Percentiles rank a stretch among this genome's conserved stretches.
These are phyloP conservation scores for Troilus luridus DNA, from an alignment of 2,888 invertebrate genomes.

Conservation along the genomic window DNA sequence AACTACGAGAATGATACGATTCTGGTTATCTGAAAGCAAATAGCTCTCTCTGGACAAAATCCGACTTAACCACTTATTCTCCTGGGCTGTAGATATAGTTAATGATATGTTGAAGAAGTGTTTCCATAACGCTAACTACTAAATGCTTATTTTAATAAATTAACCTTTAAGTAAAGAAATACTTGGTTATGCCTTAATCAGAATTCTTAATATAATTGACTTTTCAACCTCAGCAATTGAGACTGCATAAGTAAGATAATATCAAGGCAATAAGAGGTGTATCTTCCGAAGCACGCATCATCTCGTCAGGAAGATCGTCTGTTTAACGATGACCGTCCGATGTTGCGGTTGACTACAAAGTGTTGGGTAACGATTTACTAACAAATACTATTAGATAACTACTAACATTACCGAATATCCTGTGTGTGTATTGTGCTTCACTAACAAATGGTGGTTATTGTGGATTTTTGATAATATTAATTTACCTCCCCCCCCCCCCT, in stretches of 20 bases:
- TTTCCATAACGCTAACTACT: no score
- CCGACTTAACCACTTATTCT: no score
- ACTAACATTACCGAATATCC: background rate
- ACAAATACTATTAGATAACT: constrained; percentile 2
- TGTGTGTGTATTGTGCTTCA: background rate
- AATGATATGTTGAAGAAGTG: no score
- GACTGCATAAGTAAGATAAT: background rate
- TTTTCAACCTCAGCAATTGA: background rate
- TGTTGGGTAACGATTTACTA: background rate
- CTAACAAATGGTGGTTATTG: background rate
- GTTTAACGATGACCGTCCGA: background rate
- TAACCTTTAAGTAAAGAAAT: no score
- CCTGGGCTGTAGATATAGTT: no score
- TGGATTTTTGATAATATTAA: background rate
- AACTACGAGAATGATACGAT: no score
- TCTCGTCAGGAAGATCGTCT: background rate
- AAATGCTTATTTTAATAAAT: no score
- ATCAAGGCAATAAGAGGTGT: background rate
- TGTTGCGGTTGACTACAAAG: background rate
- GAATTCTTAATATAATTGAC: background rate
- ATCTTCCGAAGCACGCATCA: background rate
- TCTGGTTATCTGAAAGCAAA: no score
- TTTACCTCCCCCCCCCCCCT: no score
- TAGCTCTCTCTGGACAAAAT: no score
- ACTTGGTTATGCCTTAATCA: background rate